Percentiles rank a stretch among this genome's conserved stretches.
Evolutionary conservation across 2,888 invertebrate species (phyloP).

Genomic region (Chironomus riparius): DNA sequence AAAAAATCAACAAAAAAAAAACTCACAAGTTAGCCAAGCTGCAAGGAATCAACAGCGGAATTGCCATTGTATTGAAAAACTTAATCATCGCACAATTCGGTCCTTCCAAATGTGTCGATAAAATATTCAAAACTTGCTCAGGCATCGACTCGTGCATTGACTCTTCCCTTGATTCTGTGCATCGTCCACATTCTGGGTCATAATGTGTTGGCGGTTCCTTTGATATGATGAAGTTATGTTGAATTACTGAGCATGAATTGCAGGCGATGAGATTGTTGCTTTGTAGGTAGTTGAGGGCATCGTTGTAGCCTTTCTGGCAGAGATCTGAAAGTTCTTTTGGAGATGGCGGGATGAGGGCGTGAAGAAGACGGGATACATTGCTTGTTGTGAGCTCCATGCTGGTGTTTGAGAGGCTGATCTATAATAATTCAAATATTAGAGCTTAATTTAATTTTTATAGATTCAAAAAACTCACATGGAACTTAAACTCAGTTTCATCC

Average conservation of each 20-base stretch:
- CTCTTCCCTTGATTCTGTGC: neutral
- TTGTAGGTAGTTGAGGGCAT: constrained; percentile 75
- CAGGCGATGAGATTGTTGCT: constrained; percentile 87
- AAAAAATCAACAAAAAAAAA: neutral
- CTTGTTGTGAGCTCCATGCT: constrained; percentile 87
- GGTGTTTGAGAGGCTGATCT: constrained; percentile 80
- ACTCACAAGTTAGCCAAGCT: neutral
- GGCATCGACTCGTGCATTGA: neutral
- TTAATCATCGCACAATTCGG: neutral
- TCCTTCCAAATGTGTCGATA: neutral
- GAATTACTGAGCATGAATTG: constrained; percentile 80
- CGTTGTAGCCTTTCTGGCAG: constrained; percentile 96
- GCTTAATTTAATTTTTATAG: too few relatives aligned
- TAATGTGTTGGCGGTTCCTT: constrained; percentile 59
- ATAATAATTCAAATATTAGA: too few relatives aligned
- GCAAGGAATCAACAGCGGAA: neutral
- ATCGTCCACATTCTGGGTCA: constrained; percentile 62
- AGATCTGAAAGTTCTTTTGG: constrained; percentile 88
- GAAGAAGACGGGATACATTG: constrained; percentile 85
- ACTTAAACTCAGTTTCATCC: constrained; percentile 73
- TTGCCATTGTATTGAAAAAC: neutral
- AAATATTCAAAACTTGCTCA: neutral
- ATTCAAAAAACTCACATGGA: constrained; percentile 58
- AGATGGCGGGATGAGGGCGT: constrained; percentile 90
- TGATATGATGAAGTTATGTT: constrained; percentile 72